Evolutionary conservation across 1,140 invertebrate species (phyloP).

Genomic region (Bombus waltoni): DNA sequence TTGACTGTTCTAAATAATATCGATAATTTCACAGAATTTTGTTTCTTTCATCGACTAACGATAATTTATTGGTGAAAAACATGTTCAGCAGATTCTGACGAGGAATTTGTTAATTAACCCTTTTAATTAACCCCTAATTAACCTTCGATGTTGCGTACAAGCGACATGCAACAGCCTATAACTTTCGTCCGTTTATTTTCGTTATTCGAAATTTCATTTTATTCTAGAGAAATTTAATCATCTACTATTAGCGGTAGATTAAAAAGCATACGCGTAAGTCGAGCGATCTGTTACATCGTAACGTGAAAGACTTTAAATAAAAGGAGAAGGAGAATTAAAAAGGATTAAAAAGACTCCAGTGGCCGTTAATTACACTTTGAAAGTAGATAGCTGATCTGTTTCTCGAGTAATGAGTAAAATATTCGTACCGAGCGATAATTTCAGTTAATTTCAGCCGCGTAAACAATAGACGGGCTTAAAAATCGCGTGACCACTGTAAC

Average conservation of each 20-base stretch:
- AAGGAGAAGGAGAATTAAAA: neutral
- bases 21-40: too few relatives aligned
- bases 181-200: too few relatives aligned
- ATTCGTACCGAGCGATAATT: neutral
- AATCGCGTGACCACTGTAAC: constrained; percentile 24
- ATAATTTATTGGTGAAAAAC: neutral
- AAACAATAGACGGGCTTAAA: neutral
- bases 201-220: too few relatives aligned
- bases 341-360: neutral
- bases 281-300: neutral
- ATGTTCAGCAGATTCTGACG: neutral
- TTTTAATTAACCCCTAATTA: neutral
- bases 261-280: neutral
- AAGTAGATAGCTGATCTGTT: neutral
- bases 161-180: neutral
- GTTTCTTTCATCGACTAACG: neutral
- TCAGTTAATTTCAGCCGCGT: neutral
- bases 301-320: neutral
- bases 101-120: neutral
- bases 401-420: neutral
- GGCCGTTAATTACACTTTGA: neutral
- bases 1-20: too few relatives aligned
- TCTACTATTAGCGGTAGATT: neutral
- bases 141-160: neutral
- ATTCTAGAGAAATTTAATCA: neutral